phyloP scores from a whole-genome alignment of 2,797 vertebrate genomes.

The Pitangus sulphuratus region DNA sequence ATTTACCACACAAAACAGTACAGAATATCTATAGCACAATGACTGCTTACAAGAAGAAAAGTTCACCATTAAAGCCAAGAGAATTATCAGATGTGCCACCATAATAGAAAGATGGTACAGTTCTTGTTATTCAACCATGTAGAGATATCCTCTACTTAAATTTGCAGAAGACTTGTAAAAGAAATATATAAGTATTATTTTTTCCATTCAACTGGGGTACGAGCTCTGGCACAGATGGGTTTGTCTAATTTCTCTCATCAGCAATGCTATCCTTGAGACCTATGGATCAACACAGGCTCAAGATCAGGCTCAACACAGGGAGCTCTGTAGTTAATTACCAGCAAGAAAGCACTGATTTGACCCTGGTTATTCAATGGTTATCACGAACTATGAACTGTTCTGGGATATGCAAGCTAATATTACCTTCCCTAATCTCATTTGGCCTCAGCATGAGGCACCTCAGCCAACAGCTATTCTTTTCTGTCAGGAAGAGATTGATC shows the following conservation, averaged over 20 bases:
- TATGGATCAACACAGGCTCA: background rate
- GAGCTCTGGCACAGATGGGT: background rate
- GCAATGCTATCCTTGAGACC: background rate
- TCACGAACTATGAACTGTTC: background rate
- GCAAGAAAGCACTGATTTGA: background rate
- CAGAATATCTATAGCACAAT: background rate
- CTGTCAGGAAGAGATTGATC: slow-evolving; percentile 9
- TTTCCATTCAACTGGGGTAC: background rate
- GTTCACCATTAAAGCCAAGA: background rate
- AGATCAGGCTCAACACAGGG: background rate
- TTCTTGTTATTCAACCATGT: background rate
- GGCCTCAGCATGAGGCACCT: background rate
- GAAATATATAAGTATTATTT: background rate
- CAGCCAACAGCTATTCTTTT: slow-evolving; percentile 4
- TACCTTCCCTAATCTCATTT: slow-evolving; percentile 7
- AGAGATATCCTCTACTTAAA: background rate
- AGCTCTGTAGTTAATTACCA: background rate
- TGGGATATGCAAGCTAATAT: background rate
- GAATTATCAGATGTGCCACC: background rate
- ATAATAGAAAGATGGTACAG: background rate
- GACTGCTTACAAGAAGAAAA: background rate
- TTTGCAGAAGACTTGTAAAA: background rate
- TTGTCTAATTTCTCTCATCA: background rate
- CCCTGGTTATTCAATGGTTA: background rate
- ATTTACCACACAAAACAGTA: background rate